Conservation (phyloP, 2,888 invertebrate species). For the Pristionchus fissidentatus region DNA sequence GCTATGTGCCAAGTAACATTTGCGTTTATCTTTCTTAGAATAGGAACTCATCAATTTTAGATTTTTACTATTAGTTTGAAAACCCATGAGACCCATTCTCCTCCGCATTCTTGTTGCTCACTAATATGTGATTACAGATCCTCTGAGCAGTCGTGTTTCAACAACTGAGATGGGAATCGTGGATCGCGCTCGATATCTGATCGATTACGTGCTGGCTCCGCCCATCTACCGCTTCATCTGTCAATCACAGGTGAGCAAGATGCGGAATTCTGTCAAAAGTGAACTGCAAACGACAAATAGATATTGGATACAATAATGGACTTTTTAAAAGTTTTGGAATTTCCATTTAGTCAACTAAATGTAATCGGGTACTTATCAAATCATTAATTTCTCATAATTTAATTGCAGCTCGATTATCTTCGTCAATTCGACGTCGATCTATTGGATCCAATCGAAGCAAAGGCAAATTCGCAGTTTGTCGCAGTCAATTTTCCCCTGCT, state of each 20-base stretch:
- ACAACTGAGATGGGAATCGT: not conserved
- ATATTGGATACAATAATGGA: not conserved
- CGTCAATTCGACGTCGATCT: conserved; percentile 31
- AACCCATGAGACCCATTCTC: not conserved
- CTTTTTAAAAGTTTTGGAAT: not conserved
- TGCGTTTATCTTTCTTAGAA: too few species aligned
- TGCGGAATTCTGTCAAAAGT: too few species aligned
- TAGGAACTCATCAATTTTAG: too few species aligned
- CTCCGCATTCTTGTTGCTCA: not conserved
- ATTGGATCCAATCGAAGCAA: conserved; percentile 11
- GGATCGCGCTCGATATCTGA: conserved; percentile 28
- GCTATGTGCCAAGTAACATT: conserved; percentile 2
- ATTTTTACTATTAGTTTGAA: not conserved
- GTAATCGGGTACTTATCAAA: too few species aligned
- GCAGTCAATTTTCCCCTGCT: conserved; percentile 37
- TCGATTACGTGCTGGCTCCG: conserved; percentile 23
- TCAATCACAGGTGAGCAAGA: not conserved
- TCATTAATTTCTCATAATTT: too few species aligned
- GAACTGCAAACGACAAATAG: too few species aligned
- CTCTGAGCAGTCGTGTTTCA: not conserved
- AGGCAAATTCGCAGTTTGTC: conserved; percentile 20
- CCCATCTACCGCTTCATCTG: conserved; percentile 28
- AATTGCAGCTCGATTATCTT: conserved; percentile 16
- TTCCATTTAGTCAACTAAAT: too few species aligned
- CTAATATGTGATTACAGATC: not conserved